Evolutionary conservation across 2,797 vertebrate species (phyloP), one percentile per base, ranked within the genome.

Genomic region (Siniperca obscura): DNA sequence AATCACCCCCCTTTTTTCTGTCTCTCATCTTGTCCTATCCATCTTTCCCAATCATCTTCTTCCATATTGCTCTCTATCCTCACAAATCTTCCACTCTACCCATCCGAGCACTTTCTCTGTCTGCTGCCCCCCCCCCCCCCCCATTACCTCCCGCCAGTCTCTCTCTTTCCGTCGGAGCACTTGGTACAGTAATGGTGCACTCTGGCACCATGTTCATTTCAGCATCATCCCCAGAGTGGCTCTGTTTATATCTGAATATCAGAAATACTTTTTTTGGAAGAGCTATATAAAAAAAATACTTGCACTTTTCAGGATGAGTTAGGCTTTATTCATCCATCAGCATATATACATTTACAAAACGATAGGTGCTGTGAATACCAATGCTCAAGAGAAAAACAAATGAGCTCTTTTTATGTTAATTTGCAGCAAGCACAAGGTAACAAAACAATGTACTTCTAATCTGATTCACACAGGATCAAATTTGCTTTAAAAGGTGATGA

Each of bases 21-120:
- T 75, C 81, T 76, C 91, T 90, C 90, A 87, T 90, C 90, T 93
- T 85, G 86, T 73, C 84, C 89, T 68, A 90, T 92, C 91, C 88
- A 93, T 94, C 93, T 93, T 90, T 89, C 90, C 93, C 91, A 91
- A 92, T 93, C 91, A 94, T 92, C 91, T 86, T 89, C 89, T 84
- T 92, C 90, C 82, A 91, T 91, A 92, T 92, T 91, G 87, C 89
- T 84, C 88, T 74, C 82, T 68, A 68, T 87, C 85, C 86, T 57
- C 85, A 86, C 91, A 93, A 94, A 93, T 93, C 90, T 91, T 83
- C 84, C 87, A 84, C 82, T 89, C 89, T 71, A 69, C 77, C 74
- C 72, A 69, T 81, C 84, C 60, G 38, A 85, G 87, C 89, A 75
- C 87, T 89, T 78, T 81, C 83, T 68, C 83, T 76, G 72, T 86